Percentiles rank a stretch among this genome's conserved stretches.
Evolutionary conservation across 1,140 invertebrate genomes (phyloP).

Genomic region (Nasonia giraulti): DNA sequence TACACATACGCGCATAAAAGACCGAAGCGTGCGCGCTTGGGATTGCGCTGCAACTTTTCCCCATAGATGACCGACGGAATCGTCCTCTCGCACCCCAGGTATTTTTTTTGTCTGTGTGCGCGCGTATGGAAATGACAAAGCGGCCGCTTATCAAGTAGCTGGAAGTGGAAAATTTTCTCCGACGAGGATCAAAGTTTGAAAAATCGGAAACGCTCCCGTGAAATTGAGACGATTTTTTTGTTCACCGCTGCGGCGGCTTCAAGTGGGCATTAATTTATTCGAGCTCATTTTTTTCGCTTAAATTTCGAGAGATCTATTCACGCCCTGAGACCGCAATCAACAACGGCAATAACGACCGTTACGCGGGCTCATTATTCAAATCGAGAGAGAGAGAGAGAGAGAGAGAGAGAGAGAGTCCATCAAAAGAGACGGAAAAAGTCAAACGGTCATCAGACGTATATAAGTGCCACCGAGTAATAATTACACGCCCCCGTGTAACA

Average conservation of each 20-base stretch:
- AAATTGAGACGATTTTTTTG: background rate
- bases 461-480: background rate
- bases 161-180: background rate
- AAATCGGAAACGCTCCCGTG: background rate
- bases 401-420: too few relatives aligned
- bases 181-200: background rate
- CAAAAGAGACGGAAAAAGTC: too few relatives aligned
- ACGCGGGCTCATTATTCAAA: background rate
- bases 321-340: background rate
- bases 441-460: background rate
- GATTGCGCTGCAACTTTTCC: conserved; percentile 19
- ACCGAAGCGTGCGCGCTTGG: background rate
- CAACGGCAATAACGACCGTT: background rate
- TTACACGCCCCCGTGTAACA: background rate
- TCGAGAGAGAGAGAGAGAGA: too few relatives aligned
- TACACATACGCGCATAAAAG: background rate
- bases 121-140: background rate
- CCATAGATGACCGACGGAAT: background rate
- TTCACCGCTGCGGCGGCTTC: background rate
- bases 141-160: conserved; percentile 6
- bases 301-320: background rate
- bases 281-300: background rate
- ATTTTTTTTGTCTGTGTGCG: background rate
- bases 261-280: conserved; percentile 1
- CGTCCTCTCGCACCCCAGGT: background rate